phyloP scores from a whole-genome alignment of 2,888 invertebrate genomes.

The Lumbricus terrestris region DNA sequence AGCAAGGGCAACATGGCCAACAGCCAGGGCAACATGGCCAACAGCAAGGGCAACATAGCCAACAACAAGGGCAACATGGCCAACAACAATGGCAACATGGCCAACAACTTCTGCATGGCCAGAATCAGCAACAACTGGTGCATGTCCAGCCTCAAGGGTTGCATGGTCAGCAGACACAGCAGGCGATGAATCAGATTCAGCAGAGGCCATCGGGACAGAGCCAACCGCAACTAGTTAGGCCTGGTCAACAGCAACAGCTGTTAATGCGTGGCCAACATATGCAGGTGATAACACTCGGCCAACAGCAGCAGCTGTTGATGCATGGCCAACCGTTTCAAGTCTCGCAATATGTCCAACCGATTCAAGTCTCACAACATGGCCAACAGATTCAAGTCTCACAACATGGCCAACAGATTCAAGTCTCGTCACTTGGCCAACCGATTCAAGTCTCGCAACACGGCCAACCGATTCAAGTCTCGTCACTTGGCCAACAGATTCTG shows the following conservation, averaged over 20 bases:
- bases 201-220: neutral
- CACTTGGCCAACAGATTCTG: too few species aligned
- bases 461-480: too few species aligned
- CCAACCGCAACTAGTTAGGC: neutral
- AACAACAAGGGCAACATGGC: neutral
- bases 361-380: neutral
- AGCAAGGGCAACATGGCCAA: neutral
- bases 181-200: neutral
- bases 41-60: neutral
- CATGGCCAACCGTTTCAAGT: neutral
- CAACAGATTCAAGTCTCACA: neutral
- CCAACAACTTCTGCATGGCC: neutral
- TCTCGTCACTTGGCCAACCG: neutral
- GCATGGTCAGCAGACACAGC: neutral
- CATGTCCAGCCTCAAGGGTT: neutral
- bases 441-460: neutral
- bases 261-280: too few species aligned
- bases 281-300: too few species aligned
- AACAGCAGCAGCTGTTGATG: too few species aligned
- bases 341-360: neutral
- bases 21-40: neutral
- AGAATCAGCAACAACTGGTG: neutral
- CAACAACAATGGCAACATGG: neutral
- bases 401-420: neutral
- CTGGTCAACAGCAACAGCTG: too few species aligned